Conservation (phyloP, 2,113 vertebrate genomes). For the Marcusenius ussheri region DNA sequence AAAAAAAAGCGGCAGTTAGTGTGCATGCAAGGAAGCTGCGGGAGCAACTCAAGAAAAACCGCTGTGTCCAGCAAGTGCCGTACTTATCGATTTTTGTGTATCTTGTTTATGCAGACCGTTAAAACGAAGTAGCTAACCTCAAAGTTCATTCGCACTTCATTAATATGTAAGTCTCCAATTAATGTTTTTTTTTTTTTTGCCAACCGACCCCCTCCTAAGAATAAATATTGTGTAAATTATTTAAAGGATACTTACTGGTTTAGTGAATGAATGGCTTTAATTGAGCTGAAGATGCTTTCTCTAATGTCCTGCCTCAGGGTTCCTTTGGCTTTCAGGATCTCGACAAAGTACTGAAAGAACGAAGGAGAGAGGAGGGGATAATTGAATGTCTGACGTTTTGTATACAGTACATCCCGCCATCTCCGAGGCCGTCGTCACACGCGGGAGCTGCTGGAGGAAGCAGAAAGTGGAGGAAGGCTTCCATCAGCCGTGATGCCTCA, state of each 20-base stretch:
- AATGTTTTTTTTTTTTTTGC: conserved; percentile 35
- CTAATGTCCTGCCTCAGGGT: conserved; percentile 68
- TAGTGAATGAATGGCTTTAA: conserved; percentile 74
- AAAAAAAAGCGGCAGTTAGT: background rate
- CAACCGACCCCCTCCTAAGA: conserved; percentile 32
- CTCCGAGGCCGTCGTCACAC: background rate
- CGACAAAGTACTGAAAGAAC: conserved; percentile 74
- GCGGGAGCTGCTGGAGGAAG: conserved; percentile 25
- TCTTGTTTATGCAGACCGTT: conserved; percentile 40
- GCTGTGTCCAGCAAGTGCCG: background rate
- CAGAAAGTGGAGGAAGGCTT: conserved; percentile 34
- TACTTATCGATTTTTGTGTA: conserved; percentile 33
- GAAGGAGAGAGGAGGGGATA: conserved; percentile 43
- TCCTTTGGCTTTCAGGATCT: conserved; percentile 83
- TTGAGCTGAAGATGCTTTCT: conserved; percentile 78
- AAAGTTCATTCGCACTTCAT: conserved; percentile 56
- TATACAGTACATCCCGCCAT: conserved; percentile 33
- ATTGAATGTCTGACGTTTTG: conserved; percentile 32
- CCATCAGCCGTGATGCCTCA: conserved; percentile 42
- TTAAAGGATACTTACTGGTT: conserved; percentile 84
- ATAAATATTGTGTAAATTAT: conserved; percentile 66
- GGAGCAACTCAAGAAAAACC: background rate
- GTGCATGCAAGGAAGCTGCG: background rate
- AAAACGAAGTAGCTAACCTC: conserved; percentile 36
- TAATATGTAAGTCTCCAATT: conserved; percentile 55